Evolutionary conservation across 2,113 vertebrate species (phyloP).

Genomic region (Seriola quinqueradiata): DNA sequence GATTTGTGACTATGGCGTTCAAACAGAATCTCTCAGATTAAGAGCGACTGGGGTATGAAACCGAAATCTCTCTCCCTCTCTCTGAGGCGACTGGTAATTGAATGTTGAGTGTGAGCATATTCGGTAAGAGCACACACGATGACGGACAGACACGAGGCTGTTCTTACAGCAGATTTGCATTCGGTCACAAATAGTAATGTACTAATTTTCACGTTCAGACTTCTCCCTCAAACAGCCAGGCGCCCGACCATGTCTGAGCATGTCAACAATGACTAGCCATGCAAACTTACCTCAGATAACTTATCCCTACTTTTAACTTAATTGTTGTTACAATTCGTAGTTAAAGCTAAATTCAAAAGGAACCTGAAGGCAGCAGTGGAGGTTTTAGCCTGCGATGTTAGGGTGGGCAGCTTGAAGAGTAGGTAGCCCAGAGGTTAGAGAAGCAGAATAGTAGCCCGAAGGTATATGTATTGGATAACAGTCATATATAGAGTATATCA

Average conservation of each 20-base stretch:
- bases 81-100: constrained; percentile 66
- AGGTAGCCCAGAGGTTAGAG: too few species aligned
- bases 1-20: constrained; percentile 67
- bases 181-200: neutral
- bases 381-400: too few species aligned
- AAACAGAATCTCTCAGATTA: constrained; percentile 60
- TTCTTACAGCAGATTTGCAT: neutral
- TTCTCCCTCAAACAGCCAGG: neutral
- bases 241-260: neutral
- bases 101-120: constrained; percentile 54
- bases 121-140: constrained; percentile 22
- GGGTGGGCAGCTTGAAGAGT: too few species aligned
- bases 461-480: too few species aligned
- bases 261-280: neutral
- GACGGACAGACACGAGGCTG: neutral
- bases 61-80: constrained; percentile 63
- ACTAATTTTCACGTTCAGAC: neutral
- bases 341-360: neutral
- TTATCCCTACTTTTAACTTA: neutral
- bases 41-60: constrained; percentile 69
- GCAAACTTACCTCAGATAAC: neutral
- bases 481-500: too few species aligned
- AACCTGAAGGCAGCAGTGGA: too few species aligned
- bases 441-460: too few species aligned
- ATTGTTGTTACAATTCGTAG: neutral